These are phyloP conservation scores for Oreortyx pictus DNA, from an alignment of 2,797 vertebrate species.

Conservation along the genomic window DNA sequence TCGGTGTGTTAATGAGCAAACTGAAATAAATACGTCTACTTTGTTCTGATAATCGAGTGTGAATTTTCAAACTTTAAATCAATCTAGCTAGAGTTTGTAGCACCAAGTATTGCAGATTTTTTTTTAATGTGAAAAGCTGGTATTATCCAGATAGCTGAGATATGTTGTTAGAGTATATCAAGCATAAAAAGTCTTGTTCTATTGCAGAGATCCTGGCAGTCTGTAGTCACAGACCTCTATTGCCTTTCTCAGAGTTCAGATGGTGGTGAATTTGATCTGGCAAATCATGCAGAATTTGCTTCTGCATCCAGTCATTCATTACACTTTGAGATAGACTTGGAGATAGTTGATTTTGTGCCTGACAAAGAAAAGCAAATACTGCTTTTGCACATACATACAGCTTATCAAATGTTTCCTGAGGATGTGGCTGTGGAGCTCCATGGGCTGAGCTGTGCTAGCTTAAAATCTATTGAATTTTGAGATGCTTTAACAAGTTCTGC, in stretches of 20 bases:
- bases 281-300: background rate
- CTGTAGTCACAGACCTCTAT: background rate
- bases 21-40: background rate
- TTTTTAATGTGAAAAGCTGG: background rate
- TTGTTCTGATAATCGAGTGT: background rate
- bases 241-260: background rate
- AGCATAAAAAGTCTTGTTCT: background rate
- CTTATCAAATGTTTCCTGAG: background rate
- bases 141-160: background rate
- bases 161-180: background rate
- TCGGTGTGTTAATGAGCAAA: background rate
- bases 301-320: background rate
- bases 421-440: background rate
- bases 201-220: background rate
- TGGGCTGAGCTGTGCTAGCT: background rate
- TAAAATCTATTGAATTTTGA: background rate
- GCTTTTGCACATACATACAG: background rate
- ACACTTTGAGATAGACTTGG: background rate
- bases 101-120: background rate
- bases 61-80: background rate
- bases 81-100: background rate
- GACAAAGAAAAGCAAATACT: background rate
- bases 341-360: background rate
- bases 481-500: background rate
- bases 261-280: background rate